A percentile compares a stretch with the other conserved stretches of the same genome.
phyloP scores from a whole-genome alignment of 2,113 vertebrate species.

The Istiophorus platypterus region DNA sequence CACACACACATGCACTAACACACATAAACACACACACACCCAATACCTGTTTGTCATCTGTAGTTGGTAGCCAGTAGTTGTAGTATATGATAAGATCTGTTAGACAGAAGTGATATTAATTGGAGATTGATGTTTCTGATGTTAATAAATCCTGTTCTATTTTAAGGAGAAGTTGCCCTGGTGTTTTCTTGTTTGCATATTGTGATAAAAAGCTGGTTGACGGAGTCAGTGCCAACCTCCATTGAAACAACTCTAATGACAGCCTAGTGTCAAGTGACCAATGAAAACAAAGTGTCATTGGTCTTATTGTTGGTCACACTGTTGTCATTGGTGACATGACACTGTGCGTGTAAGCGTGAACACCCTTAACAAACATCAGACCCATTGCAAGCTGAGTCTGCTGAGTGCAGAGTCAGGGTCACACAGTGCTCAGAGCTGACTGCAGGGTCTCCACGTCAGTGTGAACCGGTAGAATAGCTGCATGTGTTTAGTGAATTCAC shows the following conservation, averaged over 20 bases:
- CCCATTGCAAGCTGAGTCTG: background rate
- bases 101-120: no score
- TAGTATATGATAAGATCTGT: no score
- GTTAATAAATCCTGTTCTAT: no score
- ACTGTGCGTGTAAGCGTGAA: background rate
- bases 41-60: no score
- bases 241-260: background rate
- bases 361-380: background rate
- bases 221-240: no score
- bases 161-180: no score
- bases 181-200: no score
- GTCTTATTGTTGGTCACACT: background rate
- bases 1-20: no score
- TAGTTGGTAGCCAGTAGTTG: no score
- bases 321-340: background rate
- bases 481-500: background rate
- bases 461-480: slow-evolving; percentile 20
- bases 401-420: slow-evolving; percentile 20
- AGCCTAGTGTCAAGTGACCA: background rate
- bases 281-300: background rate
- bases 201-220: no score
- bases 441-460: slow-evolving; percentile 11
- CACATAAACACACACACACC: no score
- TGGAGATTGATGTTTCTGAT: no score
- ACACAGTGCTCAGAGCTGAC: slow-evolving; percentile 23